phyloP scores from a whole-genome alignment of 2,797 vertebrate species.

The Pteronotus mesoamericanus region DNA sequence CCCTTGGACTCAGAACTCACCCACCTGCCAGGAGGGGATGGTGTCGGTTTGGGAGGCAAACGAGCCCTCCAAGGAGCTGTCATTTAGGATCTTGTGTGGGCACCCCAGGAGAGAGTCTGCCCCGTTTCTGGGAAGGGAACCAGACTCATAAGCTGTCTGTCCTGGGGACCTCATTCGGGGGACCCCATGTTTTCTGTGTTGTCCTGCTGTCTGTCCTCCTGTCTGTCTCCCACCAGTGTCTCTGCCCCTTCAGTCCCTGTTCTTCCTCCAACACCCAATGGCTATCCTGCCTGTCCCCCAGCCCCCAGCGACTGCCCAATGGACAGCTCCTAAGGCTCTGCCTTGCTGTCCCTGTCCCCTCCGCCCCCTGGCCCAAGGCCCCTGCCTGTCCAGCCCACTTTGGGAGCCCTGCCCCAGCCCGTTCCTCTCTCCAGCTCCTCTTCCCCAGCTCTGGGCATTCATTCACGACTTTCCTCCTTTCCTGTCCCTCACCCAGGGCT shows the following conservation, averaged over 20 bases:
- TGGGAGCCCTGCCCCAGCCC: not conserved
- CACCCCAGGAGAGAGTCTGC: not conserved
- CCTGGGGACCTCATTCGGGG: not conserved
- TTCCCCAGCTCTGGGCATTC: constrained; percentile 43
- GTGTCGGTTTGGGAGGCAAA: not conserved
- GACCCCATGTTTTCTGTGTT: not conserved
- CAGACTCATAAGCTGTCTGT: constrained; percentile 11
- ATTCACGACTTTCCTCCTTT: constrained; percentile 86
- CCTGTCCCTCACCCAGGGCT: constrained; percentile 86
- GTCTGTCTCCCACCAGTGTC: constrained; percentile 60
- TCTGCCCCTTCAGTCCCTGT: not conserved
- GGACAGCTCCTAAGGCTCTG: not conserved
- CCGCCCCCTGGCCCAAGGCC: not conserved
- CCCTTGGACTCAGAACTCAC: not conserved
- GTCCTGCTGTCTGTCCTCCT: constrained; percentile 66
- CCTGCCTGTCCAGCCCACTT: not conserved
- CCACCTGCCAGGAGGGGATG: not conserved
- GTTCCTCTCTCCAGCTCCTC: not conserved
- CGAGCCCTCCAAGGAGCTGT: not conserved
- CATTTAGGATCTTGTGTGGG: not conserved
- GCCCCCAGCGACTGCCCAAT: not conserved
- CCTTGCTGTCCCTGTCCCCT: not conserved
- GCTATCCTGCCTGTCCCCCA: not conserved
- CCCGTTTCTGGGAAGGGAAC: not conserved
- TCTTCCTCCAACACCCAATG: not conserved